These are phyloP conservation scores for Echinops telfairi DNA, from an alignment of 2,113 vertebrate genomes.

Conservation along the genomic window DNA sequence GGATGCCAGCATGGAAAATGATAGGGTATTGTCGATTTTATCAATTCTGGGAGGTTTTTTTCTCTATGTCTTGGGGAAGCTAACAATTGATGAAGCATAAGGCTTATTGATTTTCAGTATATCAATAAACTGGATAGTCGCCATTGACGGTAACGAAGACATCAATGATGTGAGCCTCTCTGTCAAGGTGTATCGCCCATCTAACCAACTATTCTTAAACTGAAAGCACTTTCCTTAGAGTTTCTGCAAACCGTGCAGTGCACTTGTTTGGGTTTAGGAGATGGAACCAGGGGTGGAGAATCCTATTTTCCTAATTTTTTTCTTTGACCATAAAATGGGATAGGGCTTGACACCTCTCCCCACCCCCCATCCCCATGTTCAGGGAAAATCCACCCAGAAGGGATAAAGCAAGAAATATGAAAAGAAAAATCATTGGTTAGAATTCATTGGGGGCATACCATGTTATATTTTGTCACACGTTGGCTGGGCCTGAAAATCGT, in stretches of 20 bases:
- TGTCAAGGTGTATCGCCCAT: slow-evolving; percentile 45
- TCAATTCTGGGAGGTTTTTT: slow-evolving; percentile 47
- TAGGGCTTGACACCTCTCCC: not conserved
- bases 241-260: slow-evolving; percentile 59
- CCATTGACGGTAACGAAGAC: slow-evolving; percentile 67
- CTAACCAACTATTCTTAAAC: slow-evolving; percentile 72
- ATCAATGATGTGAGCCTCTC: slow-evolving; percentile 47
- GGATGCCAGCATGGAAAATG: slow-evolving; percentile 48
- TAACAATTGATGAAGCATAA: slow-evolving; percentile 11
- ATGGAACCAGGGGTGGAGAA: slow-evolving; percentile 40
- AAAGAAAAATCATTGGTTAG: slow-evolving; percentile 54
- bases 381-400: slow-evolving; percentile 4
- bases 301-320: slow-evolving; percentile 68
- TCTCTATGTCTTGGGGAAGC: slow-evolving; percentile 67
- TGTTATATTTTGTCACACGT: slow-evolving; percentile 46
- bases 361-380: too few species aligned
- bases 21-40: slow-evolving; percentile 64
- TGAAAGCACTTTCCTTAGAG: slow-evolving; percentile 73
- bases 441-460: slow-evolving; percentile 16
- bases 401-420: slow-evolving; percentile 35
- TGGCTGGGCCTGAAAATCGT: slow-evolving; percentile 70
- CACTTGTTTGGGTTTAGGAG: slow-evolving; percentile 58
- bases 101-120: slow-evolving; percentile 60
- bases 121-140: slow-evolving; percentile 58
- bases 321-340: slow-evolving; percentile 21